A percentile compares a stretch with the other conserved stretches of the same genome.
phyloP scores from a whole-genome alignment of 92 coral and sea anemone genomes.

The Parazoanthus swiftii region DNA sequence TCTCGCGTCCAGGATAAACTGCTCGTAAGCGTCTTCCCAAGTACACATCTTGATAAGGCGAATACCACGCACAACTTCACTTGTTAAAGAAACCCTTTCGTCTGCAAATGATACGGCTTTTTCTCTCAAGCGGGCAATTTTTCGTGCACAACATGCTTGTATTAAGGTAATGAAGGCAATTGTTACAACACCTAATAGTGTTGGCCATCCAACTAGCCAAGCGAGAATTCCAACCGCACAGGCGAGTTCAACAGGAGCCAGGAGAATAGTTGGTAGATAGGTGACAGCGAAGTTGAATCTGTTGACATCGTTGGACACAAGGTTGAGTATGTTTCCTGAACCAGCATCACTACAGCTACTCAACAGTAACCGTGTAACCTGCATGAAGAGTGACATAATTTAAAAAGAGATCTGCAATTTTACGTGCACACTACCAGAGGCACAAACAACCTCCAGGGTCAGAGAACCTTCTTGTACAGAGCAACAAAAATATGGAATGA shows the following conservation, averaged over 20 bases:
- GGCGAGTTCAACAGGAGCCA: background rate
- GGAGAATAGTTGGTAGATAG: slow-evolving; percentile 6
- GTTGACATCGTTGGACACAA: slow-evolving; percentile 13
- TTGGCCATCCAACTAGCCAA: slow-evolving; percentile 1
- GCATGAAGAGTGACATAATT: no score
- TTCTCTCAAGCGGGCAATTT: background rate
- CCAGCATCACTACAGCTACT: background rate
- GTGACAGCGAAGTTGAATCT: slow-evolving; percentile 5
- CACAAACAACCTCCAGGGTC: no score
- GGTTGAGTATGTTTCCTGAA: slow-evolving; percentile 12
- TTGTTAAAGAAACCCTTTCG: background rate
- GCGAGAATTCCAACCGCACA: background rate
- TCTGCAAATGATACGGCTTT: background rate
- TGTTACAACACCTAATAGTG: background rate
- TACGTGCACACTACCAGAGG: no score
- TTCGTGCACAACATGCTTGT: background rate
- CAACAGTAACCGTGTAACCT: background rate
- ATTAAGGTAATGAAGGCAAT: background rate
- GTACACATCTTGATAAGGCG: slow-evolving; percentile 1
- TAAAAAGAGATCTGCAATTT: no score
- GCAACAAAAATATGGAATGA: no score
- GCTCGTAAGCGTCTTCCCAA: slow-evolving; percentile 2
- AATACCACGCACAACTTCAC: slow-evolving; percentile 18
- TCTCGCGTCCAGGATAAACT: background rate
- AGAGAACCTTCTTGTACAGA: no score